These are phyloP conservation scores for Dryococelus australis DNA, from an alignment of 2,888 invertebrate genomes.

Conservation along the genomic window DNA sequence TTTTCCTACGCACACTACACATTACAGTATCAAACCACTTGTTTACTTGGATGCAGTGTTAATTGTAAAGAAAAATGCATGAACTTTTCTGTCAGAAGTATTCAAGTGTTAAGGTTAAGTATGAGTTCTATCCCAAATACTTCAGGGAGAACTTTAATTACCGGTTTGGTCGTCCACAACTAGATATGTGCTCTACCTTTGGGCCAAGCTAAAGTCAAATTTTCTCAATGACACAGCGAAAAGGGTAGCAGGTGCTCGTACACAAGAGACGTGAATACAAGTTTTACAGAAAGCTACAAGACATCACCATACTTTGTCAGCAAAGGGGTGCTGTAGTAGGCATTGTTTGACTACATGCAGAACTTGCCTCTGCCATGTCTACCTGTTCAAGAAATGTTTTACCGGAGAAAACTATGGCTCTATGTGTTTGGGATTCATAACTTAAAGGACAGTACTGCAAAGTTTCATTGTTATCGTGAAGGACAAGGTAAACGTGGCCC, in stretches of 20 bases:
- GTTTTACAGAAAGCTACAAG: too few relatives aligned
- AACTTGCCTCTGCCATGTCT: too few relatives aligned
- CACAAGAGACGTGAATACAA: background rate
- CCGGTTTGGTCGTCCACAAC: slow-evolving; percentile 4
- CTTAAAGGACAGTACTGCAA: background rate
- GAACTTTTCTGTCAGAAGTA: background rate
- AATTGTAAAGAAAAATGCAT: slow-evolving; percentile 1
- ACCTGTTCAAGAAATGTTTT: too few relatives aligned
- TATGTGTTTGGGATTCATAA: background rate
- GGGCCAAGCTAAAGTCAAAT: background rate
- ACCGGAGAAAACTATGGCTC: background rate
- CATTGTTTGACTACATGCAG: too few relatives aligned
- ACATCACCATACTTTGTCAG: too few relatives aligned
- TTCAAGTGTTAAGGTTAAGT: background rate
- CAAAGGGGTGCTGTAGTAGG: too few relatives aligned
- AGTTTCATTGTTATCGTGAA: background rate
- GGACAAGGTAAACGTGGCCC: background rate
- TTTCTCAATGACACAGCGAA: background rate
- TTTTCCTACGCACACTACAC: background rate
- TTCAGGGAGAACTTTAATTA: background rate
- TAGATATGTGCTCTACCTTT: background rate
- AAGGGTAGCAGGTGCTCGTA: background rate
- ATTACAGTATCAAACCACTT: background rate
- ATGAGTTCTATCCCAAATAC: background rate
- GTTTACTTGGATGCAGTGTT: background rate